Percentiles rank a stretch among this genome's conserved stretches.
These are phyloP conservation scores for Notolepis coatsorum DNA, from an alignment of 2,797 vertebrate species.

Conservation along the genomic window DNA sequence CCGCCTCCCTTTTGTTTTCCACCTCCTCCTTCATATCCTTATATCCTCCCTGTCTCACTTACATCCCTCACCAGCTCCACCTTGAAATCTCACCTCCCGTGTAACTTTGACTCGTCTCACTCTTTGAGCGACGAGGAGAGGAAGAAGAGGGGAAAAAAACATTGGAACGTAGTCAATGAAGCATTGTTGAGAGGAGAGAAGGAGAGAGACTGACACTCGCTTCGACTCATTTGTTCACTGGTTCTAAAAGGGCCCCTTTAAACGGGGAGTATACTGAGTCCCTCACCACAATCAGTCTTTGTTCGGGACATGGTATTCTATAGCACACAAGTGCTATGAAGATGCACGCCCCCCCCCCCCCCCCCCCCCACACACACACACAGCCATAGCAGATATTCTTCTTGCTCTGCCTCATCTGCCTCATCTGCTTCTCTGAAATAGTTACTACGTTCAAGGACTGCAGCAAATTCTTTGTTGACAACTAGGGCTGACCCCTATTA, in stretches of 20 bases:
- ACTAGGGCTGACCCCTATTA: no score
- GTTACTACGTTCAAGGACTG: no score
- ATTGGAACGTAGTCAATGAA: background rate
- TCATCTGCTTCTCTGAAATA: no score
- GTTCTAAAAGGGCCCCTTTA: conserved; percentile 36
- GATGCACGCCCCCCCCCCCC: conserved; percentile 17
- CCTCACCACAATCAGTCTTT: conserved; percentile 58
- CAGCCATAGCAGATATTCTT: no score
- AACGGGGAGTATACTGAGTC: conserved; percentile 38
- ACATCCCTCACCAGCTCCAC: background rate
- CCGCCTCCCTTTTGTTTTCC: background rate
- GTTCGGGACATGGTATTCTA: conserved; percentile 43
- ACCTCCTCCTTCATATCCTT: background rate
- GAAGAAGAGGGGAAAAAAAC: background rate
- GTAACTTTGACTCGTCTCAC: no score
- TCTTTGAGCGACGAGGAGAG: no score
- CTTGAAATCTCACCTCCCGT: no score
- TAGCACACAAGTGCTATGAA: conserved; percentile 40
- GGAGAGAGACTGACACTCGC: conserved; percentile 10
- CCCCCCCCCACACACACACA: conserved; percentile 29
- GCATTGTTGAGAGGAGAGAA: conserved; percentile 30
- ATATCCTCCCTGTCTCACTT: background rate
- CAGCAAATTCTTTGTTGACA: no score
- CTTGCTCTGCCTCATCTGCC: no score
- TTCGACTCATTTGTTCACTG: conserved; percentile 37